These are phyloP conservation scores for Dendrolimus kikuchii DNA, from an alignment of 1,140 invertebrate genomes.

Conservation along the genomic window DNA sequence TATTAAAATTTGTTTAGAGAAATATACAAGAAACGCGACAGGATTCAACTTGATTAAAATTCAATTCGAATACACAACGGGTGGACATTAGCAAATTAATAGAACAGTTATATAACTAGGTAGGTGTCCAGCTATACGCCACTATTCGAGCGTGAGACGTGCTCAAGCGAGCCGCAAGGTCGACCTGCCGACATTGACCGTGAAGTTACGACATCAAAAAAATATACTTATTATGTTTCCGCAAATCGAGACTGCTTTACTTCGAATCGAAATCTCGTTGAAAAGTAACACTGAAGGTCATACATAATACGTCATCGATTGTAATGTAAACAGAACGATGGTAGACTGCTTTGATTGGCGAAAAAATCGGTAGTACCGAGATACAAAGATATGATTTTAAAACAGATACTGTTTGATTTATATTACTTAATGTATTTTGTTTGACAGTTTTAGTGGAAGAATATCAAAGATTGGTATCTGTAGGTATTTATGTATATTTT, in stretches of 20 bases:
- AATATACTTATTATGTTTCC: conserved; percentile 53
- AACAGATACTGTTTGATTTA: too few species aligned
- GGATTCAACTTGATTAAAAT: conserved; percentile 13
- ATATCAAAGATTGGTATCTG: too few species aligned
- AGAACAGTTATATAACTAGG: conserved; percentile 51
- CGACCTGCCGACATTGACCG: conserved; percentile 63
- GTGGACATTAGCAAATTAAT: conserved; percentile 46
- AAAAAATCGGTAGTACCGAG: too few species aligned
- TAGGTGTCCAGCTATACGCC: conserved; percentile 30
- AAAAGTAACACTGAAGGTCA: conserved; percentile 21
- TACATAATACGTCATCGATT: conserved; percentile 12
- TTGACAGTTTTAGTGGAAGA: too few species aligned
- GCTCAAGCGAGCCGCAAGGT: conserved; percentile 50
- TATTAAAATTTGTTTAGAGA: too few species aligned
- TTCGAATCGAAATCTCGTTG: conserved; percentile 27
- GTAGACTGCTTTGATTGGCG: background rate
- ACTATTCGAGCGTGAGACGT: conserved; percentile 36
- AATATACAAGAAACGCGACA: background rate
- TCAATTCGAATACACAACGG: conserved; percentile 20
- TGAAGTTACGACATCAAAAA: conserved; percentile 59
- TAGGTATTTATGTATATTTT: too few species aligned
- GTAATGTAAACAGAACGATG: conserved; percentile 8
- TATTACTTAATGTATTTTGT: too few species aligned
- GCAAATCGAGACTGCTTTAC: conserved; percentile 39
- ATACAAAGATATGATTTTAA: too few species aligned